phyloP scores from a whole-genome alignment of 2,797 vertebrate genomes.

The Arnoldichthys spilopterus region DNA sequence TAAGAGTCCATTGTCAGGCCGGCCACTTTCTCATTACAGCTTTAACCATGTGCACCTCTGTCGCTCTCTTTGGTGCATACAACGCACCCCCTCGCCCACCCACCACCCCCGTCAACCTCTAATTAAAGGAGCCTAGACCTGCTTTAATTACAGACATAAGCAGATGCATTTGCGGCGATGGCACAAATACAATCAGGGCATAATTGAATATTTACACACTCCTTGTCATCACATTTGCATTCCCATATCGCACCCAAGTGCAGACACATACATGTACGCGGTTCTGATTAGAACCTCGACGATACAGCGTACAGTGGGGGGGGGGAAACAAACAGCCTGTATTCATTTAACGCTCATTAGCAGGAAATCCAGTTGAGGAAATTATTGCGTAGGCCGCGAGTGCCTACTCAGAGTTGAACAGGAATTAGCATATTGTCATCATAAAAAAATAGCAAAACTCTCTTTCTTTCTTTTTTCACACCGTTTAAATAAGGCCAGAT shows the following conservation, averaged over 20 bases:
- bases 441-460: too few species aligned
- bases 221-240: slow-evolving; percentile 13
- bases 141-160: slow-evolving; percentile 32
- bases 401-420: background rate
- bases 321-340: background rate
- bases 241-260: slow-evolving; percentile 11
- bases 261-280: slow-evolving; percentile 23
- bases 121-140: slow-evolving; percentile 5
- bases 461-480: too few species aligned
- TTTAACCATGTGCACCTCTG: background rate
- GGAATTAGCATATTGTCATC: too few species aligned
- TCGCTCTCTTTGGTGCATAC: background rate
- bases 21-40: slow-evolving; percentile 19
- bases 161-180: slow-evolving; percentile 25
- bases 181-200: slow-evolving; percentile 18
- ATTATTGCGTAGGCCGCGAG: background rate
- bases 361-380: background rate
- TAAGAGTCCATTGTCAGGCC: slow-evolving; percentile 2
- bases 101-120: slow-evolving; percentile 6
- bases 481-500: too few species aligned
- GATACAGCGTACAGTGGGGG: background rate
- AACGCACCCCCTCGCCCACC: background rate
- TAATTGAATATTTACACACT: slow-evolving; percentile 28
- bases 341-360: slow-evolving; percentile 18
- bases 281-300: background rate